Conservation (phyloP, 1,140 invertebrate species). For the Dolichoris vasculosae region DNA sequence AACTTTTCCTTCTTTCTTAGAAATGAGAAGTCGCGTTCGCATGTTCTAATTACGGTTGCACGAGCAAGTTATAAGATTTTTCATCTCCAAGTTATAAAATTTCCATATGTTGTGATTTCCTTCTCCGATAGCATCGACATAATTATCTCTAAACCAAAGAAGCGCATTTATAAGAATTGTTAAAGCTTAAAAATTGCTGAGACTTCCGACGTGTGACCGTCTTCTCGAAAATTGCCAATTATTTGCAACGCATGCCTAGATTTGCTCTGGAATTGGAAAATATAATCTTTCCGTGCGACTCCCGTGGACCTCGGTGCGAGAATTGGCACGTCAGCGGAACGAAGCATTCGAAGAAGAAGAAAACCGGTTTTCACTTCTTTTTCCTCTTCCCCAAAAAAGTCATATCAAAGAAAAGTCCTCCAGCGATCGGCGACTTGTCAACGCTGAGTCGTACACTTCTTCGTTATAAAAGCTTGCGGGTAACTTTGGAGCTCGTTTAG, state of each 20-base stretch:
- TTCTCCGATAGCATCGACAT: background rate
- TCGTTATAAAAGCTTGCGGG: background rate
- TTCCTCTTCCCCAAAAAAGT: too few relatives aligned
- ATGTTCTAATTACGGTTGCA: background rate
- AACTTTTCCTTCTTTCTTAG: background rate
- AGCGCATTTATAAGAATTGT: background rate
- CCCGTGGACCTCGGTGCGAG: background rate
- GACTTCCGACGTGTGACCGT: background rate
- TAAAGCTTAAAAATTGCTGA: background rate
- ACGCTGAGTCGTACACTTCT: background rate
- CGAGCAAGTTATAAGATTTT: background rate
- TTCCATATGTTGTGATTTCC: background rate
- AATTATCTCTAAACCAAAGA: background rate
- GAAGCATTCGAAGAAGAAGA: background rate
- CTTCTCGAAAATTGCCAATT: conserved; percentile 39
- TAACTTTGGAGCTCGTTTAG: background rate
- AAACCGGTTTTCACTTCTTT: background rate
- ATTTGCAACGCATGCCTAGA: background rate
- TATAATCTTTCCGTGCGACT: background rate
- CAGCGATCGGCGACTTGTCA: background rate
- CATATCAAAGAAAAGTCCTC: background rate
- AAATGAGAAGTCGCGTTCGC: background rate
- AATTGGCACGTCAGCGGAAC: background rate
- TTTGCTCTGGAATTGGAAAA: background rate
- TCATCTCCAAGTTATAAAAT: background rate